Evolutionary conservation across 1,140 invertebrate genomes (phyloP), one percentile per base, ranked within the genome.

Genomic region (Drosophila suzukii): DNA sequence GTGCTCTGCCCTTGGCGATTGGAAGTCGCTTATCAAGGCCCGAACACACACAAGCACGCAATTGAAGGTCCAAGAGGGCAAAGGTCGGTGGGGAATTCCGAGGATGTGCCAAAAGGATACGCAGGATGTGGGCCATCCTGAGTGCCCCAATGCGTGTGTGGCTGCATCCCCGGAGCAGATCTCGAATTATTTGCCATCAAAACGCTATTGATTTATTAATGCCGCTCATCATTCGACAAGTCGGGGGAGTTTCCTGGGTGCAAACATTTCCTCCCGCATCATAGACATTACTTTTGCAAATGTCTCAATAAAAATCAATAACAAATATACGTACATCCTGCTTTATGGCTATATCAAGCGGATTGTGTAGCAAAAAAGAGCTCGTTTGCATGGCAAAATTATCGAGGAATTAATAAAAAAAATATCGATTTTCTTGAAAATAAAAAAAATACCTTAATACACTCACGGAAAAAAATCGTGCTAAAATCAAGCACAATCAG

Each of bases 261-360:
- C 41, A 27, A 49, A 39, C 39, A 41, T 38, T n/a, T n/a, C 34
- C 44, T 41, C 43, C 67, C 77, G 34, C 74, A 75, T 56, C 59
- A 32, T 41, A 43, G 61, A 51, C 83, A 88, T 88, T 79, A 78
- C 73, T 79, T 79, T 79, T 72, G 62, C 72, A 79, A 86, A 83
- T 86, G 83, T 88, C 82, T 83, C 71, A 79, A 86, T 88, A 78
- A 78, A 82, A 86, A 86, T 86, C 82, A 88, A 86, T 88, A 79
- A 62, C 65, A 88, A 59, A 77, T 81, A 70, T 74, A 58, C 46
- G 27, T 61, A 53, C 11, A 41, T 50, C 30, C 3, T 58, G 34
- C 57, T 84, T 84, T 80, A 84, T 79, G 63, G 49, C 81, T 80
- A 50, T 60, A 83, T 55, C 34, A n/a, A n/a, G 34, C 11, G 39